Evolutionary conservation across 1,140 invertebrate species (phyloP), one percentile per base, ranked within the genome.

Genomic region (Sitodiplosis mosellana): DNA sequence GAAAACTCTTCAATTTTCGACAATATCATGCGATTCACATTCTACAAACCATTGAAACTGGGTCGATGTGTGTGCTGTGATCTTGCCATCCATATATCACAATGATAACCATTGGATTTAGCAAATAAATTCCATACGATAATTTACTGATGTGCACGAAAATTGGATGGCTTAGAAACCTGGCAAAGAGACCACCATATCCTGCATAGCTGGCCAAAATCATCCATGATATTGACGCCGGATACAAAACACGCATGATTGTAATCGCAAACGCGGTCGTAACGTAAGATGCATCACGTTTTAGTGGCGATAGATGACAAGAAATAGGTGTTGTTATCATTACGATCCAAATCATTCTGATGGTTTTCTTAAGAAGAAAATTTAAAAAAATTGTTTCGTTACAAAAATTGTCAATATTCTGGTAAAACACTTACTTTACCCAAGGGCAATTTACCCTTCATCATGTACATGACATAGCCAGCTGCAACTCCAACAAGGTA

Each of bases 121-220:
- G 27, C 27, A 64, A 52, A 47, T 64, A 64, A 33, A 64, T 59
- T 10, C 51, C 61, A 48, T 64, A 64, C 11, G 62, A 56, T 10
- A 64, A 38, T 1, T 59, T 58, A 51, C 61, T 64, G 7, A 61
- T 21, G 14, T 64, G 62, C 50, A 64, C 60, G 41, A 64, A 64
- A 6, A 53, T 43, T 7, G 53, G 55, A 10, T 53, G 52, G 37
- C 63, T 60, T 22, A 64, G 37, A 19, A 64, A 27, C 4, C 59
- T 57, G 0, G 62, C 63, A 58, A 59, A 63, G 54, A 56, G 58
- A 1, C 55, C 55, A 10, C 59, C 55, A 22, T 52, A 52, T 0
- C 56, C 61, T 6, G 50, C 53, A 1, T 59, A 58, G 45, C 61
- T 64, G 40, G 61, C 61, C 11, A 59, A 47, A 22, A 64, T 56